Percentiles rank a stretch among this genome's conserved stretches.
These are phyloP conservation scores for Hippocampus zosterae DNA, from an alignment of 2,113 vertebrate genomes.

Conservation along the genomic window DNA sequence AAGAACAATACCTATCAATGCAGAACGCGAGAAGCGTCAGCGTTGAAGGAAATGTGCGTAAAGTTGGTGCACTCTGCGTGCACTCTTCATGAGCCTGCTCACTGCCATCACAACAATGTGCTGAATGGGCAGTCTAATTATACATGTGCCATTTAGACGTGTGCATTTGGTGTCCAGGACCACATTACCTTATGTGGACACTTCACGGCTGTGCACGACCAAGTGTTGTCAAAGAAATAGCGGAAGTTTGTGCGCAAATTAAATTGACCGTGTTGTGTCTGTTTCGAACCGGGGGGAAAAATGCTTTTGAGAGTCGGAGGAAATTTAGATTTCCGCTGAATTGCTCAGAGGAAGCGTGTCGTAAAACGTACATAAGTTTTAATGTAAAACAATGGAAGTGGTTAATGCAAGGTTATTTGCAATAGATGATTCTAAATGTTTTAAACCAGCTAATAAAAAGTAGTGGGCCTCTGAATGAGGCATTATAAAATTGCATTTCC, in stretches of 20 bases:
- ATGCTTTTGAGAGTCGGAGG: background rate
- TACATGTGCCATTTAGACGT: constrained; percentile 98
- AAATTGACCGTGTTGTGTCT: background rate
- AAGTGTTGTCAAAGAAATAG: background rate
- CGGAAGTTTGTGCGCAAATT: background rate
- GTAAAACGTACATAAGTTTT: background rate
- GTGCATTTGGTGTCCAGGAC: constrained; percentile 82
- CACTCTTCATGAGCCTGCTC: constrained; percentile 77
- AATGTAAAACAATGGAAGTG: background rate
- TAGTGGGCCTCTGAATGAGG: background rate
- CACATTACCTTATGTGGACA: constrained; percentile 99
- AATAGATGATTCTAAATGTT: background rate
- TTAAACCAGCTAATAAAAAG: background rate
- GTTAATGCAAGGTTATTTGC: background rate
- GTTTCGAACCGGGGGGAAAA: background rate
- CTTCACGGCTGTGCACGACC: constrained; percentile 38
- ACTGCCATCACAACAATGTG: constrained; percentile 92
- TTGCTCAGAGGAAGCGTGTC: background rate
- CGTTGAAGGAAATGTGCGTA: background rate
- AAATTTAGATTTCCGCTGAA: background rate
- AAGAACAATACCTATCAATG: background rate
- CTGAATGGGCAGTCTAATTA: constrained; percentile 99
- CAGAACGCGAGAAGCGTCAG: background rate
- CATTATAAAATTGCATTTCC: background rate
- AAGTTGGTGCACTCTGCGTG: background rate